Base-by-base conservation (phyloP, 2,888 invertebrate species). In the Perizoma flavofasciatum region DNA sequence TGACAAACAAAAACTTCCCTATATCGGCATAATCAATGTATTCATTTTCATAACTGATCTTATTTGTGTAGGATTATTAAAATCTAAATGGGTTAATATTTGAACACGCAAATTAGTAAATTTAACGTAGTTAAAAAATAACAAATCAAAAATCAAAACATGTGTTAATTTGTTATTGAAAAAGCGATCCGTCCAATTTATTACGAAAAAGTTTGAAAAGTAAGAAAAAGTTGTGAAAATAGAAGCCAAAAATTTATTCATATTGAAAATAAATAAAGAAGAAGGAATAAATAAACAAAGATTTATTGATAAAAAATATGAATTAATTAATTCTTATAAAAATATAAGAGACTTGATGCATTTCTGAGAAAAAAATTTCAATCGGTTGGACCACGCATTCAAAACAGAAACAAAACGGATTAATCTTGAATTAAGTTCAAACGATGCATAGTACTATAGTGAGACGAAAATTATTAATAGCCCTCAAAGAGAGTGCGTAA, bases 171-270 rank as follows among this genome's bases (percentile, higher is more conserved):
- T 71, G 77, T 86, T 84, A 83, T 74, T 76, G 48, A 81, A 73
- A 68, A 62, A 59, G 77, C 77, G 78, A 79, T 86, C 85, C 86
- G 85, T 73, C 82, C 85, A 79, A 85, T 83, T 83, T 79, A 61
- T 64, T 73, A 75, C 63, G 10, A 10, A 57, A 40, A 49, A 41
- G 6, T 40, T 32, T 22, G 50, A 41, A 58, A 44, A 43, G 4
- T 49, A 6, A 34, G 32, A 34, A 5, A 6, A 41, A 48, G 5
- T 33, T 6, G 22, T 1, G 10, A 7, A 41, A 37, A 52, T 45
- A 37, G 39, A 50, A 32, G 5, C 37, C 9, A 34, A 46, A 32
- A 37, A 9, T 32, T 9, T n/a, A 8, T 9, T 41, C 8, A 7
- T 5, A 46, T 35, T 10, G 0, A 43, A 51, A 39, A 47, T 33